Conservation (phyloP, 2,888 invertebrate species). For the Spodoptera picta region DNA sequence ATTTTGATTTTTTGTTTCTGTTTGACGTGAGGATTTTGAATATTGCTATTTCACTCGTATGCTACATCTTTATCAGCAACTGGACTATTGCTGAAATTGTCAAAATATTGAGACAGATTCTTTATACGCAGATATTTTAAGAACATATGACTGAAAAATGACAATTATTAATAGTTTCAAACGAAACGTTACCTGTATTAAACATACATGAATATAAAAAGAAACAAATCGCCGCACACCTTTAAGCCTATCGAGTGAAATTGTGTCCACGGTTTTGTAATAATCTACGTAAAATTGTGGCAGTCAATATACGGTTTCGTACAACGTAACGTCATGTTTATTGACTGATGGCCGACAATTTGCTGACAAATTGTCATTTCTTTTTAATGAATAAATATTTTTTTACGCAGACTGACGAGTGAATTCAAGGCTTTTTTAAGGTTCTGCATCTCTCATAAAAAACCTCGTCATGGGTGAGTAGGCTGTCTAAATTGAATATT, state of each 20-base stretch:
- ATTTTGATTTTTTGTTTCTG: conserved; percentile 14
- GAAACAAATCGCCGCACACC: no score
- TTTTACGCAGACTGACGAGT: conserved; percentile 56
- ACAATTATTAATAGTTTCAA: no score
- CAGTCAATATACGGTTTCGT: background rate
- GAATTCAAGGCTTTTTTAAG: conserved; percentile 62
- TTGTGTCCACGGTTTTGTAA: no score
- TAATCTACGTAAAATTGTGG: no score
- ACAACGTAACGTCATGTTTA: conserved; percentile 53
- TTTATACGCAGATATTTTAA: conserved; percentile 14
- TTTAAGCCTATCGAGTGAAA: no score
- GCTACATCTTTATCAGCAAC: conserved; percentile 8
- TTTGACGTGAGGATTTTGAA: conserved; percentile 3
- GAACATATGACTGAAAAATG: no score
- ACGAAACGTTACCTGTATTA: no score
- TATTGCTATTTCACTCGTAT: conserved; percentile 28
- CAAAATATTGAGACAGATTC: conserved; percentile 31
- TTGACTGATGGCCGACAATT: conserved; percentile 61
- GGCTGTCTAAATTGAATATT: conserved; percentile 55
- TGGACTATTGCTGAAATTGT: conserved; percentile 22
- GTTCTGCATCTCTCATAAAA: conserved; percentile 55
- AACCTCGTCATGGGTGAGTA: conserved; percentile 82
- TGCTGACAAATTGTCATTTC: conserved; percentile 66
- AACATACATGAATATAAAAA: no score
- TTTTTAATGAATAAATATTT: conserved; percentile 65